These are phyloP conservation scores for Gastrophysa polygoni DNA, from an alignment of 2,888 invertebrate species.

Conservation along the genomic window DNA sequence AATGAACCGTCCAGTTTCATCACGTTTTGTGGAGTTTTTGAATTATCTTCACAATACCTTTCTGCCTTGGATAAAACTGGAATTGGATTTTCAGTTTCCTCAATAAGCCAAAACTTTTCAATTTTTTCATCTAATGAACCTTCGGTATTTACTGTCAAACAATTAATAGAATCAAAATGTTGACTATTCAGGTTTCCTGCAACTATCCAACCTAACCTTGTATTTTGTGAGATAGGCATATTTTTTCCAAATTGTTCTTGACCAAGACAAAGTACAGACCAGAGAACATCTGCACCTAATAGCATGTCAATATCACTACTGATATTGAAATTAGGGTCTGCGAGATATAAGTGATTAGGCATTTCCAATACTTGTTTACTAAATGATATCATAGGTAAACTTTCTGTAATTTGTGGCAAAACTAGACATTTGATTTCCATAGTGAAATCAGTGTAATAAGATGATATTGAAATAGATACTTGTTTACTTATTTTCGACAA, in stretches of 20 bases:
- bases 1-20: background rate
- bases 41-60: conserved; percentile 10
- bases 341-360: background rate
- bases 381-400: no score
- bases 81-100: background rate
- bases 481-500: no score
- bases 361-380: no score
- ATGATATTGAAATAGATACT: no score
- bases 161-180: no score
- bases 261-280: conserved; percentile 3
- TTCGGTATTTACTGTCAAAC: background rate
- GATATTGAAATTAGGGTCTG: conserved; percentile 13
- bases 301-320: background rate
- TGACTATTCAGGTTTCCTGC: no score
- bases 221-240: background rate
- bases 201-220: no score
- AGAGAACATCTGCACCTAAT: conserved; percentile 1
- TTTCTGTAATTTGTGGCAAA: no score
- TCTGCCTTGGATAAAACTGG: background rate
- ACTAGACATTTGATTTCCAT: no score
- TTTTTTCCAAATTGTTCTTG: background rate
- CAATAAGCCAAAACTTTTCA: conserved; percentile 10
- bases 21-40: background rate
- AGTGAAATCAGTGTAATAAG: no score
- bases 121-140: conserved; percentile 1